phyloP scores from a whole-genome alignment of 2,888 invertebrate species.

The Rhingia campestris region DNA sequence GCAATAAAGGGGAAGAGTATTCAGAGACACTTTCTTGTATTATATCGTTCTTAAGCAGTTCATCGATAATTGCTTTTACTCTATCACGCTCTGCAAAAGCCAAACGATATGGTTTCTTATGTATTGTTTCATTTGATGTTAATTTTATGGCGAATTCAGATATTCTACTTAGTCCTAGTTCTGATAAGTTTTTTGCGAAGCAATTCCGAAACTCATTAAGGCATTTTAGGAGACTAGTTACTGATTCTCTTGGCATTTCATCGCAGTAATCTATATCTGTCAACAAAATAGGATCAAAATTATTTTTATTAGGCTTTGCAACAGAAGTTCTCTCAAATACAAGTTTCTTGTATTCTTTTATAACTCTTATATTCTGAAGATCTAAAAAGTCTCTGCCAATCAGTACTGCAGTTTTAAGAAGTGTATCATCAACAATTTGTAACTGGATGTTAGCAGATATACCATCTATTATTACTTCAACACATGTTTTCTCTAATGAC shows the following conservation, averaged over 20 bases:
- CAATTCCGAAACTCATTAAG: conserved; percentile 19
- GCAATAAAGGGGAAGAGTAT: conserved; percentile 20
- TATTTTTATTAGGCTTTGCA: neutral
- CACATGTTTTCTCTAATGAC: neutral
- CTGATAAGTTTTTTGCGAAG: conserved; percentile 3
- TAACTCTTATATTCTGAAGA: neutral
- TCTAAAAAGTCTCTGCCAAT: conserved; percentile 5
- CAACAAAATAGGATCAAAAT: neutral
- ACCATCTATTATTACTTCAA: neutral
- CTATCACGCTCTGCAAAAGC: conserved; percentile 1
- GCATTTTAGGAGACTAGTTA: neutral
- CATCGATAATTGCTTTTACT: conserved; percentile 4
- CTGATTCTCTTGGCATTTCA: no score
- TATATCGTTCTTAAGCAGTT: conserved; percentile 23
- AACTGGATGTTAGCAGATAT: neutral
- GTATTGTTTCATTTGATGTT: neutral
- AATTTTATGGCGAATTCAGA: neutral
- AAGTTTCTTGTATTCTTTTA: neutral
- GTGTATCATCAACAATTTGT: neutral
- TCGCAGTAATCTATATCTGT: no score
- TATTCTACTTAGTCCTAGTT: neutral
- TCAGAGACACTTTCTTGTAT: conserved; percentile 31
- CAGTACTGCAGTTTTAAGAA: neutral
- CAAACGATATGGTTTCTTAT: neutral
- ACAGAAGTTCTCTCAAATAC: neutral